Percentiles rank a stretch among this genome's conserved stretches.
These are phyloP conservation scores for Leucophenga varia DNA, from an alignment of 1,140 invertebrate genomes.

Conservation along the genomic window DNA sequence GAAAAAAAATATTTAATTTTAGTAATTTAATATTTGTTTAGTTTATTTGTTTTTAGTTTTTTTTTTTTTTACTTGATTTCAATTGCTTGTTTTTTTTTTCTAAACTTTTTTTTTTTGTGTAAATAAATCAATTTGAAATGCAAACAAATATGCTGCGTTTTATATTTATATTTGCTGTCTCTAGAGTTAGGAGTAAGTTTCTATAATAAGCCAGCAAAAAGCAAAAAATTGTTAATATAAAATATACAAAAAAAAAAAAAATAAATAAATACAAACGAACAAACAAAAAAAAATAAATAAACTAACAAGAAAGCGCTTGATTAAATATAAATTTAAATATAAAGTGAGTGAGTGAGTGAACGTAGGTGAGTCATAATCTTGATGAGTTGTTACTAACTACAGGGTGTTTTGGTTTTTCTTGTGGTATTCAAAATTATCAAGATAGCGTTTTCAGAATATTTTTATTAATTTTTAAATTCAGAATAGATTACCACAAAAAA, in stretches of 20 bases:
- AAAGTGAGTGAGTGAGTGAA: too few relatives aligned
- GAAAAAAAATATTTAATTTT: background rate
- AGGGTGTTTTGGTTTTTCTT: too few relatives aligned
- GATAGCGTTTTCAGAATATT: slow-evolving; percentile 8
- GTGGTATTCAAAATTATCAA: too few relatives aligned
- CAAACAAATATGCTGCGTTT: background rate
- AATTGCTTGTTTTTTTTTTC: slow-evolving; percentile 1
- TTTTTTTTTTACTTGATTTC: background rate
- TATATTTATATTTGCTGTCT: background rate
- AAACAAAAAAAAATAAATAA: slow-evolving; percentile 19
- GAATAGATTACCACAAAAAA: too few relatives aligned
- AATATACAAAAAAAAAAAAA: too few relatives aligned
- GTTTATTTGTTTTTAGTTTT: background rate
- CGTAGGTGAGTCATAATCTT: too few relatives aligned
- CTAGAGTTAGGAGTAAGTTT: slow-evolving; percentile 3
- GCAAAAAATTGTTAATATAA: too few relatives aligned
- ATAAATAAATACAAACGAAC: slow-evolving; percentile 15
- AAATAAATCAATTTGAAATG: too few relatives aligned
- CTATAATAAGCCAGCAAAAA: slow-evolving; percentile 14
- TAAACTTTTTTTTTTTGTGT: too few relatives aligned
- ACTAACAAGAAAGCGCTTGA: slow-evolving; percentile 7
- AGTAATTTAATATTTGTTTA: slow-evolving; percentile 1
- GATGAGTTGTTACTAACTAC: too few relatives aligned
- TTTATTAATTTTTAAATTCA: slow-evolving; percentile 3
- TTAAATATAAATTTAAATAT: slow-evolving; percentile 10